Base-by-base conservation (phyloP, 2,888 invertebrate genomes). In the Dyspetes luteomarginatus region DNA sequence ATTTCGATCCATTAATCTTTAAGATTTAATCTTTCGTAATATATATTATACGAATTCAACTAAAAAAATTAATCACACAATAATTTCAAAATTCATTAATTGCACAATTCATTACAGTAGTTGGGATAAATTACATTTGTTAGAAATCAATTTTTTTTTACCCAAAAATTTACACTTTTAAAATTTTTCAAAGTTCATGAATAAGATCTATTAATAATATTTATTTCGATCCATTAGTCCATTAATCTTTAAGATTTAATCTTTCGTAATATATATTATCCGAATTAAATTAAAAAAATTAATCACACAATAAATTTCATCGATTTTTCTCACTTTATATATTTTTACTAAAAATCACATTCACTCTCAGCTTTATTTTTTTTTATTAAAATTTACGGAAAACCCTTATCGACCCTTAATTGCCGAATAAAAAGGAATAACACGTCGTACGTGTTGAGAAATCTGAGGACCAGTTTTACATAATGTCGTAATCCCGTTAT, bases 391-490 rank as follows among this genome's bases (percentile, higher is more conserved):
- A n/a, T n/a, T n/a, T n/a, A n/a, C n/a, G n/a, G n/a, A n/a, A n/a
- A n/a, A n/a, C n/a, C n/a, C n/a, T n/a, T n/a, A n/a, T n/a, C n/a
- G n/a, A n/a, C n/a, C n/a, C n/a, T n/a, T 78, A 60, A 75, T 60
- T 67, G 71, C 36, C 43, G 45, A 43, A 69, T 67, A 64, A 78
- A 68, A 24, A 60, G 19, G 56, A 48, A 52, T 58, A 77, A 71
- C 55, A 36, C 41, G 48, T 55, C 19, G 24, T 71, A 71, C 75
- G 75, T 67, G 75, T 76, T 36, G 67, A 62, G 75, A 71, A 56
- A 76, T 67, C 50, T 22, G 62, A 72, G 62, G 72, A 76, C 62
- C 58, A 72, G 76, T 72, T 76, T 65, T 36, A 64, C 60, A 48
- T 67, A 48, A n/a, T 45, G 55, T 30, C 36, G 30, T 71, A 52